Percentiles rank a stretch among this genome's conserved stretches.
These are phyloP conservation scores for Spodoptera litura DNA, from an alignment of 1,140 invertebrate species.

Conservation along the genomic window DNA sequence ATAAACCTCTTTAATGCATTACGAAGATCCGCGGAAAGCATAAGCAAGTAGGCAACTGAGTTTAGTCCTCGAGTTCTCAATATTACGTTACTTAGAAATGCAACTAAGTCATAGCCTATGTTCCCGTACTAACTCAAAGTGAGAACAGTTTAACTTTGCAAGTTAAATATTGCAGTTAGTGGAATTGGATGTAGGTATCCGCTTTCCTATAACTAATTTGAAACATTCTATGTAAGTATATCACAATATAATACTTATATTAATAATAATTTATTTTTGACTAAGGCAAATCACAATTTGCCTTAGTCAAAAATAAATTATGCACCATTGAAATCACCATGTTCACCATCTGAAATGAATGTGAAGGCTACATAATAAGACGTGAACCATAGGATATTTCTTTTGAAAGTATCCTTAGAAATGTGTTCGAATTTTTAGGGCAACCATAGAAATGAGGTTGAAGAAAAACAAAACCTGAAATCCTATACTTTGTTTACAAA, in stretches of 20 bases:
- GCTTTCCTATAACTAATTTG: too few species aligned
- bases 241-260: too few species aligned
- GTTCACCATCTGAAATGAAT: too few species aligned
- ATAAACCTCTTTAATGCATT: constrained; percentile 7
- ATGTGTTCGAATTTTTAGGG: background rate
- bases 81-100: background rate
- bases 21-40: background rate
- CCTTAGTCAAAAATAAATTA: too few species aligned
- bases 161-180: background rate
- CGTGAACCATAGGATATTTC: too few species aligned
- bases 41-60: background rate
- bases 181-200: background rate
- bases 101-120: background rate
- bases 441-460: background rate
- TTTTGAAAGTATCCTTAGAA: background rate
- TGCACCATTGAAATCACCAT: too few species aligned
- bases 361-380: too few species aligned
- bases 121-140: background rate
- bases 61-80: background rate
- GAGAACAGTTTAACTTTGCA: background rate
- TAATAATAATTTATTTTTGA: too few species aligned
- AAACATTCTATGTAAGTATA: too few species aligned
- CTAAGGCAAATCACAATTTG: too few species aligned
- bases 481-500: constrained; percentile 17
- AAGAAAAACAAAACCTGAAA: constrained; percentile 3